Conservation (phyloP, 2,797 vertebrate genomes). For the Alfaro cultratus region DNA sequence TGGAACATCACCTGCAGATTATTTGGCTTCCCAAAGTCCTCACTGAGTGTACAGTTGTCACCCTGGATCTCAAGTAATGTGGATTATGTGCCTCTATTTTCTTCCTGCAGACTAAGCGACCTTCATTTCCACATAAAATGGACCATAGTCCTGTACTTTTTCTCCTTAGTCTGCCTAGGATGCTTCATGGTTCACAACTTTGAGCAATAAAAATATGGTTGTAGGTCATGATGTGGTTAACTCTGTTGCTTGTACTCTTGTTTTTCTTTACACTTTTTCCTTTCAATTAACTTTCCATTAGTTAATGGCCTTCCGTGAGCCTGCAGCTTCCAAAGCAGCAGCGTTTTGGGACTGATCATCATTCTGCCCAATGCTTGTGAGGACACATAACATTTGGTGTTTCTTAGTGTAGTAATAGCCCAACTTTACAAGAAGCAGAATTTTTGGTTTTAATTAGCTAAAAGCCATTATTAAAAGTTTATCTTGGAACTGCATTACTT, state of each 20-base stretch:
- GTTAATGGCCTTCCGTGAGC: background rate
- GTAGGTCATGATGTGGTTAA: background rate
- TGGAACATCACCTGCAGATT: background rate
- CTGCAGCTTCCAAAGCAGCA: background rate
- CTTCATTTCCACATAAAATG: background rate
- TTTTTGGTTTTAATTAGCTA: background rate
- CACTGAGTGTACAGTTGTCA: background rate
- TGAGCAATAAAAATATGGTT: background rate
- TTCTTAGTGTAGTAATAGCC: background rate
- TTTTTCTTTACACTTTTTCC: background rate
- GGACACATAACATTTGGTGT: background rate
- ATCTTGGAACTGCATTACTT: background rate
- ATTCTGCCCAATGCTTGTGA: background rate
- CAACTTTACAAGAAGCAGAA: background rate
- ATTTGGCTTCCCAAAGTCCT: background rate
- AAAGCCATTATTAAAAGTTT: background rate
- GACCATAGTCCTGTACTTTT: background rate
- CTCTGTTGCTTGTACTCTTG: background rate
- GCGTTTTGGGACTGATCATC: background rate
- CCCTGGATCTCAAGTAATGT: background rate
- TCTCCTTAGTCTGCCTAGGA: background rate
- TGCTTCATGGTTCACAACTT: background rate
- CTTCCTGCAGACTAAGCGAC: background rate
- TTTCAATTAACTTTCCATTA: background rate
- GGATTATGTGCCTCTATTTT: background rate